These are phyloP conservation scores for Cladopsammia gracilis DNA, from an alignment of 64 coral and sea anemone species.

Conservation along the genomic window DNA sequence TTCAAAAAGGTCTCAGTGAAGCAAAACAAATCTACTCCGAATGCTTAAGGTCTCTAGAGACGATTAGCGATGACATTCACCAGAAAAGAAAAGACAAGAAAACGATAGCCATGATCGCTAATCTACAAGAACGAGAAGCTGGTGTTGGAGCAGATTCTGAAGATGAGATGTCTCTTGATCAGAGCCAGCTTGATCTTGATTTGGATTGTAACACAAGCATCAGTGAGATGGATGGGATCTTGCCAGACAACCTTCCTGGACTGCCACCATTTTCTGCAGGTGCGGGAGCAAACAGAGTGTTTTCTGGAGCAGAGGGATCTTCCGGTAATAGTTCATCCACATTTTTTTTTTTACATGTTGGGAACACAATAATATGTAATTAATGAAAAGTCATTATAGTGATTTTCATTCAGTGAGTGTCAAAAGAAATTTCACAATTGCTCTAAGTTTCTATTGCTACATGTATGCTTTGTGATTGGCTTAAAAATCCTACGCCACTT, in stretches of 20 bases:
- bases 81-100: slow-evolving; percentile 87
- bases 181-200: slow-evolving; percentile 90
- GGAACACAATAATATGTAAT: too few relatives aligned
- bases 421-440: too few relatives aligned
- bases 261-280: neutral
- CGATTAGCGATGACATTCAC: slow-evolving; percentile 93
- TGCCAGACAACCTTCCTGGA: neutral
- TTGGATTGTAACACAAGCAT: slow-evolving; percentile 63
- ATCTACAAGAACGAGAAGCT: slow-evolving; percentile 78
- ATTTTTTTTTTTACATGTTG: too few relatives aligned
- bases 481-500: neutral
- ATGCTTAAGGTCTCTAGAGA: slow-evolving; percentile 82
- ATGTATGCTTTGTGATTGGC: too few relatives aligned
- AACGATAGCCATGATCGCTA: slow-evolving; percentile 60
- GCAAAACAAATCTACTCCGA: slow-evolving; percentile 80
- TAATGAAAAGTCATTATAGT: too few relatives aligned
- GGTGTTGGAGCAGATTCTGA: slow-evolving; percentile 93
- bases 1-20: slow-evolving; percentile 72
- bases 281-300: neutral
- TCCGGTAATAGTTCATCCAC: neutral
- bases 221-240: slow-evolving; percentile 28
- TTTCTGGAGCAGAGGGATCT: neutral
- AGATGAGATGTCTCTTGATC: slow-evolving; percentile 78
- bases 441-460: too few relatives aligned
- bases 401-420: too few relatives aligned